These are phyloP conservation scores for Gymnoscopelus microlampas DNA, from an alignment of 2,797 vertebrate species.

Conservation along the genomic window DNA sequence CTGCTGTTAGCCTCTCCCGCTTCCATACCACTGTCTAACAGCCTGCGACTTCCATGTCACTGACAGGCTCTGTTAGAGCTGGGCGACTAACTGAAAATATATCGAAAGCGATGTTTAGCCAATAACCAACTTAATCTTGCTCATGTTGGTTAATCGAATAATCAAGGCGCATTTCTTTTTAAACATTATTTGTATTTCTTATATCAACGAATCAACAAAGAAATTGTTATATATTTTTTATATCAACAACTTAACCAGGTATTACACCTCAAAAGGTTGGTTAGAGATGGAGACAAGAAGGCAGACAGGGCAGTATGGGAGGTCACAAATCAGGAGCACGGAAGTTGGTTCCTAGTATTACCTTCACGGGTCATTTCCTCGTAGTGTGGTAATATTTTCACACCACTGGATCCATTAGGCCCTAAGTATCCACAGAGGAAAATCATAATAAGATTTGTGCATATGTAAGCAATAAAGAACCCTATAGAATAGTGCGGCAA, in stretches of 20 bases:
- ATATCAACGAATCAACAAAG: too few species aligned
- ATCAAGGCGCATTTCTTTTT: too few species aligned
- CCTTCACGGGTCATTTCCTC: slow-evolving; percentile 44
- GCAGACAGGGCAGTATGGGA: slow-evolving; percentile 6
- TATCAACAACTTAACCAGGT: too few species aligned
- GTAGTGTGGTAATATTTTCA: slow-evolving; percentile 59
- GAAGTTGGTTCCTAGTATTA: slow-evolving; percentile 26
- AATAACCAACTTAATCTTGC: too few species aligned
- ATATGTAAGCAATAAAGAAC: slow-evolving; percentile 73
- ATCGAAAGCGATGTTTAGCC: too few species aligned
- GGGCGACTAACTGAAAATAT: too few species aligned
- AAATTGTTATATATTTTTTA: too few species aligned
- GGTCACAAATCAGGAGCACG: slow-evolving; percentile 29
- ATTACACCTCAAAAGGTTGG: too few species aligned
- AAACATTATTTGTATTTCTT: too few species aligned
- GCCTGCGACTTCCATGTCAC: neutral
- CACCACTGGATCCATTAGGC: slow-evolving; percentile 45
- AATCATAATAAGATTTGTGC: slow-evolving; percentile 58
- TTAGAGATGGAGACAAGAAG: too few species aligned
- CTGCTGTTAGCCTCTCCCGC: slow-evolving; percentile 32
- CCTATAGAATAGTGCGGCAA: slow-evolving; percentile 62
- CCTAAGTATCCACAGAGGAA: slow-evolving; percentile 52
- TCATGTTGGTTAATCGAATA: too few species aligned
- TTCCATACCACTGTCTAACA: neutral
- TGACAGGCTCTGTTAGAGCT: too few species aligned